Evolutionary conservation across 2,113 vertebrate genomes (phyloP), one percentile per base, ranked within the genome.

Genomic region (Mormyrus lacerda): DNA sequence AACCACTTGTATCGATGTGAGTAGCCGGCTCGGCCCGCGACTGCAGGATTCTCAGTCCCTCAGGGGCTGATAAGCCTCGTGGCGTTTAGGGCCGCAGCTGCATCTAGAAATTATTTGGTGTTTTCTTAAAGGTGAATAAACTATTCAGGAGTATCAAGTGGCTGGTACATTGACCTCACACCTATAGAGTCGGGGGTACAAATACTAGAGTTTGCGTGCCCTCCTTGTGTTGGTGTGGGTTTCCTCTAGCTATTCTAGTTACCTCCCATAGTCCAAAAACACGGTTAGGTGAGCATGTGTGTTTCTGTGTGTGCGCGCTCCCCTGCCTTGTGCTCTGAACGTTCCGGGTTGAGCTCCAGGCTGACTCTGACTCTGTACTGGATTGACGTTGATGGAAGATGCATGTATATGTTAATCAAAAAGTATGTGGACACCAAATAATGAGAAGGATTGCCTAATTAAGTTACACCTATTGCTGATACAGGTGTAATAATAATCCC

Each of bases 1-100:
- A 97, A 90, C 91, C 97, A 99, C 93, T 96, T 99, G 31, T 97
- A 97, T 95, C 96, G 97, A 96, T 99, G 98, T 88, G 87, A 88
- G 87, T 87, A n/a, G 39, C 15, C 21, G 8, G 2, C 9, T 24
- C 83, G 24, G 19, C 47, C n/a, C 10, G 3, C 3, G 5, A 45
- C 15, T 85, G n/a, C 27, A 13, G 47, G 4, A 85, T 21, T 84
- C n/a, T 13, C 2, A 6, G 27, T 31, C 65, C 65, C 65, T 58
- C 19, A 24, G 19, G 7, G 17, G 61, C 61, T 27, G 7, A 65
- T 11, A 10, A 31, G 9, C 27, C 8, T 73, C 1, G 11, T 31
- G 65, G 65, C 65, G 4, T 82, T 82, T 19, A 44, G 3, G 1
- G 35, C 1, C n/a, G 0, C n/a, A 15, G 65, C 65, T 31, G 3